These are phyloP conservation scores for Chelonoidis abingdonii DNA, from an alignment of 2,113 vertebrate species.

Conservation along the genomic window DNA sequence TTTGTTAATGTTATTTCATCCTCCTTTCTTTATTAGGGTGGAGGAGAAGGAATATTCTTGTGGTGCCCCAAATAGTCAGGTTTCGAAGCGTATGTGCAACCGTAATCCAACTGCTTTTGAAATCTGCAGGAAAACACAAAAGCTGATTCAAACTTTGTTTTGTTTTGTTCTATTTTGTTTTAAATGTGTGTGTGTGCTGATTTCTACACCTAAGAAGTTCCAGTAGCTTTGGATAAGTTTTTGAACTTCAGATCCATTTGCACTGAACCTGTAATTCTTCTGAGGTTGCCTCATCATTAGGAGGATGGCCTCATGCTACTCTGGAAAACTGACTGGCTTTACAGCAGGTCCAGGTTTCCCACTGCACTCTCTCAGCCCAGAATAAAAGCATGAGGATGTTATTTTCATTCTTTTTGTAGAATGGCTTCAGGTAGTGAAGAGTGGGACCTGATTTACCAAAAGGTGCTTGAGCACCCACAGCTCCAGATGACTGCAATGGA, in stretches of 20 bases:
- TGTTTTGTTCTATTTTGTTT: neutral
- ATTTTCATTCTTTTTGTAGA: slow-evolving; percentile 7
- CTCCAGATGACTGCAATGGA: neutral
- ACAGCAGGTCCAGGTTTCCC: neutral
- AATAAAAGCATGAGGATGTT: neutral
- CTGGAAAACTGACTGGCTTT: neutral
- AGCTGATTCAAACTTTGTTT: neutral
- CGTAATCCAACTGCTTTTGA: neutral
- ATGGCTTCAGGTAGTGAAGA: neutral
- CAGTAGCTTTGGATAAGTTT: neutral
- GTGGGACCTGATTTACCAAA: neutral
- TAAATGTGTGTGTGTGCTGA: neutral
- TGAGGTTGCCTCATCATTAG: neutral
- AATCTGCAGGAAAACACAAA: neutral
- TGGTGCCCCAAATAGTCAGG: neutral
- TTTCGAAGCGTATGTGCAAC: neutral
- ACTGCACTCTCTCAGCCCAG: neutral
- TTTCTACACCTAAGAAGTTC: neutral
- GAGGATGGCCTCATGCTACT: neutral
- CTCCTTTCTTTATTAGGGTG: neutral
- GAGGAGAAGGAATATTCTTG: neutral
- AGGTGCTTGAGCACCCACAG: neutral
- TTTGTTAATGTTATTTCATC: neutral
- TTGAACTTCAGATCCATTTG: neutral
- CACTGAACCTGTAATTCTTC: neutral